Percentiles rank a stretch among this genome's conserved stretches.
Conservation (phyloP, 2,888 invertebrate genomes). For the Geophilus truncorum region DNA sequence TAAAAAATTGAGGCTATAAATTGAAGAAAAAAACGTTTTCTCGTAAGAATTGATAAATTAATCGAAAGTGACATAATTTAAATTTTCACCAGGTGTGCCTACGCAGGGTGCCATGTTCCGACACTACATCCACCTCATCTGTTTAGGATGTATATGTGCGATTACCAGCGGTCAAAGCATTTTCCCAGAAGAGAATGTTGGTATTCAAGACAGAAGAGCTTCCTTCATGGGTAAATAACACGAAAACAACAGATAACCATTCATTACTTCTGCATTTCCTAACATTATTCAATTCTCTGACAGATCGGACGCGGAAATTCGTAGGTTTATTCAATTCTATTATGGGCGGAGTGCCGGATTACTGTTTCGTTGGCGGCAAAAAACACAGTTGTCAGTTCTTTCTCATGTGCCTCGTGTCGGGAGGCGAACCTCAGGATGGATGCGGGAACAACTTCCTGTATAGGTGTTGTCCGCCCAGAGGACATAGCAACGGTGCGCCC, state of each 20-base stretch:
- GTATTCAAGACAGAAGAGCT: not conserved
- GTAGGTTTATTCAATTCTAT: constrained; percentile 29
- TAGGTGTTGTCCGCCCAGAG: constrained; percentile 32
- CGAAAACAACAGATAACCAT: too few relatives aligned
- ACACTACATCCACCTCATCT: not conserved
- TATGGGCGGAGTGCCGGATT: constrained; percentile 34
- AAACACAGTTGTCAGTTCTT: constrained; percentile 34
- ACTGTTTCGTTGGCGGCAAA: constrained; percentile 32
- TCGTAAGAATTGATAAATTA: too few relatives aligned
- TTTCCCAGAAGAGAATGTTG: not conserved
- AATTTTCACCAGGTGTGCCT: not conserved
- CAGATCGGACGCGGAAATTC: constrained; percentile 34
- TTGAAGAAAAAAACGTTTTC: not conserved
- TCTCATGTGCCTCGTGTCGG: constrained; percentile 33
- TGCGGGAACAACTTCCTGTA: constrained; percentile 32
- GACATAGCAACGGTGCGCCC: not conserved
- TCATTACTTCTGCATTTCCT: too few relatives aligned
- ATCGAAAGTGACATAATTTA: not conserved
- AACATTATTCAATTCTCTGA: too few relatives aligned
- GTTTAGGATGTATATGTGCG: not conserved
- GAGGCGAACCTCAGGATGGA: constrained; percentile 34
- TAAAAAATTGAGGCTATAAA: not conserved
- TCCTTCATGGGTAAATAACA: not conserved
- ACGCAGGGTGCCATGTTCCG: constrained; percentile 3
- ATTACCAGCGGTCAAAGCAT: not conserved